Base-by-base conservation (phyloP, 2,113 vertebrate genomes). In the Pheucticus melanocephalus region DNA sequence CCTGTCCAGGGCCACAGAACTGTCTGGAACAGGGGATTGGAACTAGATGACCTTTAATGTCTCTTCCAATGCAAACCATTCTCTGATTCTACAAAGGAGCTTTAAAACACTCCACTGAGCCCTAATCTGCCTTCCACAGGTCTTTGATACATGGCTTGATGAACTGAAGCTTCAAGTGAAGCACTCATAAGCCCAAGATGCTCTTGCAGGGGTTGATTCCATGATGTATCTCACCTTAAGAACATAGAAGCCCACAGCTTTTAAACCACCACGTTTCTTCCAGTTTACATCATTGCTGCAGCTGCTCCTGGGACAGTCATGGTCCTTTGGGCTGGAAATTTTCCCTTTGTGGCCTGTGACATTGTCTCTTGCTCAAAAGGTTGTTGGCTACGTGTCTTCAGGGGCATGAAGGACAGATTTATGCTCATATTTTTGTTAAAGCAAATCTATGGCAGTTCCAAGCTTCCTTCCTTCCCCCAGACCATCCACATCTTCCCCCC, bases 401-500 rank as follows among this genome's bases (percentile, higher is more conserved):
- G 48, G 27, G 84, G 15, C 53, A 21, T 14, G 40, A 85, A 70
- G 64, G 35, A 59, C 65, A 31, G 51, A 54, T 54, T 31, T 54
- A 20, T 53, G 51, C 28, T 25, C 40, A 90, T 45, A 90, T 90
- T 93, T 65, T 48, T 51, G 35, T 56, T 48, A 47, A 90, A 92
- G 66, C 53, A 53, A 60, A 57, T 65, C 66, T n/a, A 21, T 57
- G 57, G 66, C 85, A 95, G 37, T 45, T 53, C 17, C 51, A 69
- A 88, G 57, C 35, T 73, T 82, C 27, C 35, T n/a, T 76, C 28
- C 66, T 85, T 60, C 35, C 33, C 24, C 63, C 8, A 57, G 51
- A 35, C 39, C 27, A n/a, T 87, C 44, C 78, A 91, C 89, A 95
- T 91, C 78, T 96, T 94, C 66, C n/a, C 47, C 37, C 87, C 84